A percentile compares a stretch with the other conserved stretches of the same genome.
Evolutionary conservation across 1,140 invertebrate species (phyloP).

Genomic region (Pectinophora gossypiella): DNA sequence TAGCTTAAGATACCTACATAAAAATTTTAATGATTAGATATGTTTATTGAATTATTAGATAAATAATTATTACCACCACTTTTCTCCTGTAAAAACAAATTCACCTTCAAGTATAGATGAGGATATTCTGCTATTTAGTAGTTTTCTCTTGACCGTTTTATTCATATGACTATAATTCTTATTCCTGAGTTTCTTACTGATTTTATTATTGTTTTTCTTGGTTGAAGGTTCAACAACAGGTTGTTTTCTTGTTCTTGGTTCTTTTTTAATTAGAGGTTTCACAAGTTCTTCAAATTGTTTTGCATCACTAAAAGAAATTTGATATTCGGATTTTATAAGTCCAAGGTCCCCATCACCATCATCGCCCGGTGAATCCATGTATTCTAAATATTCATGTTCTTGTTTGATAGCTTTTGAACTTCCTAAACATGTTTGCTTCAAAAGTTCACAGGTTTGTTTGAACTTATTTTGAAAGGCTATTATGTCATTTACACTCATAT

Average conservation of each 20-base stretch:
- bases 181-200: conserved; percentile 3
- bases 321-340: too few relatives aligned
- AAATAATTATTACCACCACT: conserved; percentile 59
- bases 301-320: conserved; percentile 10
- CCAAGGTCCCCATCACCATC: too few relatives aligned
- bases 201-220: neutral
- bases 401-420: conserved; percentile 38
- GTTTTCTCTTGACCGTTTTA: too few relatives aligned
- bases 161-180: too few relatives aligned
- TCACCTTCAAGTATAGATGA: conserved; percentile 50
- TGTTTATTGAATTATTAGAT: too few relatives aligned
- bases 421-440: conserved; percentile 34
- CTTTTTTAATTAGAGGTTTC: conserved; percentile 27
- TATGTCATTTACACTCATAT: conserved; percentile 32
- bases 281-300: conserved; percentile 19
- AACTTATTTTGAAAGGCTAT: conserved; percentile 51
- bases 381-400: conserved; percentile 26
- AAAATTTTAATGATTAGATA: too few relatives aligned
- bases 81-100: conserved; percentile 48
- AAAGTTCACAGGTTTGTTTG: conserved; percentile 43
- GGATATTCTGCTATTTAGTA: conserved; percentile 33
- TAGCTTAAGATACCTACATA: too few relatives aligned
- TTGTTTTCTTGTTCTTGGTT: conserved; percentile 11
- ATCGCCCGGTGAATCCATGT: too few relatives aligned
- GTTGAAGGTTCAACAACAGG: neutral